Conservation (phyloP, 2,113 vertebrate species). For the Sarotherodon lohbergeri region DNA sequence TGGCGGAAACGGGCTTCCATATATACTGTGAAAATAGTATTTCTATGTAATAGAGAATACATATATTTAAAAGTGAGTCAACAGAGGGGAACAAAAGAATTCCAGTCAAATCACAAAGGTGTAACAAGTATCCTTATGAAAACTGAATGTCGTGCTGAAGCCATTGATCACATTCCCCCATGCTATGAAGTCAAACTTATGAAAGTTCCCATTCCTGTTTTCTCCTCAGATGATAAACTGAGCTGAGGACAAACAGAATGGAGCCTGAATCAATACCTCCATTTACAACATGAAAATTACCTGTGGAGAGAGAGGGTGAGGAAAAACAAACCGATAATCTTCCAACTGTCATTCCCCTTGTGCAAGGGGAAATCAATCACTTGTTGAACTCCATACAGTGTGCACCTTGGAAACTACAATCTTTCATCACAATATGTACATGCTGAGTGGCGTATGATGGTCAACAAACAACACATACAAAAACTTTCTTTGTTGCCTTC, state of each 20-base stretch:
- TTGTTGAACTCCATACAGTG: constrained; percentile 13
- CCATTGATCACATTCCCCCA: constrained; percentile 10
- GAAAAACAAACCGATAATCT: constrained; percentile 55
- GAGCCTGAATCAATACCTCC: constrained; percentile 43
- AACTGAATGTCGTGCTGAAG: background rate
- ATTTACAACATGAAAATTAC: constrained; percentile 67
- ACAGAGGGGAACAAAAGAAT: background rate
- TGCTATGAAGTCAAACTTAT: constrained; percentile 6
- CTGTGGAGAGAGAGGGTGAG: constrained; percentile 9
- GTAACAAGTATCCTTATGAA: background rate
- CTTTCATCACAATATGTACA: constrained; percentile 11
- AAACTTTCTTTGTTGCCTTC: background rate
- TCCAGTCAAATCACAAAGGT: background rate
- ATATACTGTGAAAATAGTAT: background rate
- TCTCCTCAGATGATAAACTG: constrained; percentile 27
- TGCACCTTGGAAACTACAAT: constrained; percentile 32
- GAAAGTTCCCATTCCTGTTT: constrained; percentile 4
- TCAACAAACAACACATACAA: background rate
- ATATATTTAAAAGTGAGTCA: background rate
- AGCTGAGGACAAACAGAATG: constrained; percentile 37
- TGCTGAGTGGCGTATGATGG: background rate
- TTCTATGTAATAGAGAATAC: background rate
- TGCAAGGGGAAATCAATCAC: constrained; percentile 46
- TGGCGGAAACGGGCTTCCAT: background rate
- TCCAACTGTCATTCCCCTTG: constrained; percentile 39